A percentile compares a stretch with the other conserved stretches of the same genome.
These are phyloP conservation scores for Pantherophis vulpinus DNA, from an alignment of 2,797 vertebrate species.

Conservation along the genomic window DNA sequence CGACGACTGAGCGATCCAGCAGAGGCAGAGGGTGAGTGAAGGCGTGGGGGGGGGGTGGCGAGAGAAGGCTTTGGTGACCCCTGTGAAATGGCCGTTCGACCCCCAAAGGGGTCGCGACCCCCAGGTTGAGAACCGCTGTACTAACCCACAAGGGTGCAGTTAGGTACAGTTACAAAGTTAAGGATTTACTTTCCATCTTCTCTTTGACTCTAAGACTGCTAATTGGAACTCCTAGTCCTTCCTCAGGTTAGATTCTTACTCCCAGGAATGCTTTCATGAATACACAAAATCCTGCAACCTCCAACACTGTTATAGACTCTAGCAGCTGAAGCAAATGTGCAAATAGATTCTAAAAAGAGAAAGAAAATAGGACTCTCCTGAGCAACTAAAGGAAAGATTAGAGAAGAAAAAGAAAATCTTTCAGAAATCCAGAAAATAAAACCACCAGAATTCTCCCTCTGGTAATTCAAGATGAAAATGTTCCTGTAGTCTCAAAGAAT, in stretches of 20 bases:
- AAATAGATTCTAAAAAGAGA: background rate
- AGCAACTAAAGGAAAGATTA: background rate
- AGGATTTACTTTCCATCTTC: background rate
- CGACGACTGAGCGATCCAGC: too few relatives aligned
- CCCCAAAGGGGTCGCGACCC: too few relatives aligned
- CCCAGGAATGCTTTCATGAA: background rate
- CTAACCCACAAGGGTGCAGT: background rate
- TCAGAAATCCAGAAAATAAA: background rate
- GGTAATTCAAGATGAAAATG: background rate
- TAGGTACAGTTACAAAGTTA: background rate
- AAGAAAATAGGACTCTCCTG: background rate
- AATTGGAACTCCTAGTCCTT: background rate
- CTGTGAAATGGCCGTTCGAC: too few relatives aligned
- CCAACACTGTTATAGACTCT: background rate
- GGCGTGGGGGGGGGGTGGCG: too few relatives aligned
- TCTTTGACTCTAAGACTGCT: background rate
- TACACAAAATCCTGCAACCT: background rate
- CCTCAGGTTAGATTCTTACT: background rate
- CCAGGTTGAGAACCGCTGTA: background rate
- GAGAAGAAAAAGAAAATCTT: background rate
- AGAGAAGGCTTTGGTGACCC: too few relatives aligned
- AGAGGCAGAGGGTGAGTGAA: too few relatives aligned
- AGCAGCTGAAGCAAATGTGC: background rate
- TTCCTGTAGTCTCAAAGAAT: background rate
- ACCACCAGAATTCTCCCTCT: background rate